Evolutionary conservation across 2,113 vertebrate genomes (phyloP).

Genomic region (Marmota flaviventris): DNA sequence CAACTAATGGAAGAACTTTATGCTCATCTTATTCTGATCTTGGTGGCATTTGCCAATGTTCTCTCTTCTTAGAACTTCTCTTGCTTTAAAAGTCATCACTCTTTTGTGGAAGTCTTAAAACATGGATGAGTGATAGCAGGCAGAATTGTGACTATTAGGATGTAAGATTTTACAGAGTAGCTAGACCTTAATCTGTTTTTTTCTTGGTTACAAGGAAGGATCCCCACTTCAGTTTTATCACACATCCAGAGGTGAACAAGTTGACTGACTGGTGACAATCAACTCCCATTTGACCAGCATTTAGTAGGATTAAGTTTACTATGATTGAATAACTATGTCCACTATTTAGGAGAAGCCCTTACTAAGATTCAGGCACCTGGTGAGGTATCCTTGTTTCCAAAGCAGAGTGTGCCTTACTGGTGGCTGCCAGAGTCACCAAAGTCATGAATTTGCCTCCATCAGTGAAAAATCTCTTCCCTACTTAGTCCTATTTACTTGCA

Average conservation of each 20-base stretch:
- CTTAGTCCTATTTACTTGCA: background rate
- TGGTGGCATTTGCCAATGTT: background rate
- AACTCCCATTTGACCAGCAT: background rate
- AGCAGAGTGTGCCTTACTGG: background rate
- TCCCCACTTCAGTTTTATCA: background rate
- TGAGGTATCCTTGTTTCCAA: background rate
- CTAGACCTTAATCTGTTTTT: conserved; percentile 6
- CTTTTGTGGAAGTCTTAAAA: conserved; percentile 3
- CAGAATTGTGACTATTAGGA: background rate
- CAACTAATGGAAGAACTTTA: conserved; percentile 59
- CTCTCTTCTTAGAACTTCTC: background rate
- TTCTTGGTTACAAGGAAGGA: background rate
- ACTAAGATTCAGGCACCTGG: background rate
- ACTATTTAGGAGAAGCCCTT: background rate
- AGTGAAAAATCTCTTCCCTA: background rate
- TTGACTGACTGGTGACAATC: background rate
- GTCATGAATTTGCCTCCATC: background rate
- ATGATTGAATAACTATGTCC: background rate
- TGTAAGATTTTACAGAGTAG: background rate
- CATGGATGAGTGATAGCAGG: background rate
- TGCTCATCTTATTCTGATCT: background rate
- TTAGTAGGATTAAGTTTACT: conserved; percentile 5
- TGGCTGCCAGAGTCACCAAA: background rate
- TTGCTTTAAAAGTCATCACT: background rate
- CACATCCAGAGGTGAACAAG: background rate